Conservation (phyloP, 1,140 invertebrate species). For the silkworm (Bombyx mori) region ASM3026992v2 NC_085114.1:3973001-3973500, state of each 20-base stretch:
- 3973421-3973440: slow-evolving; percentile 46
- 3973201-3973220: slow-evolving; percentile 44
- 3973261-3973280: slow-evolving; percentile 54
- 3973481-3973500: slow-evolving; percentile 17
- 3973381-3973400: slow-evolving; percentile 34
- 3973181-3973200: slow-evolving; percentile 43
- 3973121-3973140: slow-evolving; percentile 43
- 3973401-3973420: slow-evolving; percentile 39
- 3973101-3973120: slow-evolving; percentile 53
- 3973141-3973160: slow-evolving; percentile 39
- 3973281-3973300: slow-evolving; percentile 53
- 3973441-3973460: slow-evolving; percentile 39
- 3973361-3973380: slow-evolving; percentile 29
- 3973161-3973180: slow-evolving; percentile 33
- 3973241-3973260: slow-evolving; percentile 40
- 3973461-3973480: slow-evolving; percentile 25
- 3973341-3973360: slow-evolving; percentile 27
- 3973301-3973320: slow-evolving; percentile 39
- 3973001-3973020: slow-evolving; percentile 34
- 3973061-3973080: slow-evolving; percentile 48
- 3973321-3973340: slow-evolving; percentile 41
- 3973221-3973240: slow-evolving; percentile 32
- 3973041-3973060: slow-evolving; percentile 43
- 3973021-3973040: slow-evolving; percentile 41
- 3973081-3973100: slow-evolving; percentile 52